Conservation (phyloP, 2,888 invertebrate genomes). For the Noctua comes region DNA sequence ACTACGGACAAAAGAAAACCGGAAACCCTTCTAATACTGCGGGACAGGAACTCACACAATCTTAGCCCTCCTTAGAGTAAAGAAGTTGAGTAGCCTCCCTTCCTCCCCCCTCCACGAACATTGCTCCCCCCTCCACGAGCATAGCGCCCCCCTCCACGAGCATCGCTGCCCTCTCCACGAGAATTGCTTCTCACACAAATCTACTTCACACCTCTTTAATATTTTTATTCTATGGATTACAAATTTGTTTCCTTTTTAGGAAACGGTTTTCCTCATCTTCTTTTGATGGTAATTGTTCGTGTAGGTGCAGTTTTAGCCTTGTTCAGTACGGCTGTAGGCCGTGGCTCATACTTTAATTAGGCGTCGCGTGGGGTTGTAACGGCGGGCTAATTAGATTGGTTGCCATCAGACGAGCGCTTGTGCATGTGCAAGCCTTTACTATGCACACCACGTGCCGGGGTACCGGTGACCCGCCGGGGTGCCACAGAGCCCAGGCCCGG, state of each 20-base stretch:
- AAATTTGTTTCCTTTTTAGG: conserved; percentile 9
- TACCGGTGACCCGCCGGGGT: background rate
- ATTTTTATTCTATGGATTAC: background rate
- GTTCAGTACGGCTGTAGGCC: background rate
- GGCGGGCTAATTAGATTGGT: conserved; percentile 58
- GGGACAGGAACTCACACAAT: background rate
- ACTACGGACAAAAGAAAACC: background rate
- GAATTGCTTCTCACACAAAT: background rate
- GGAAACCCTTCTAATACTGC: background rate
- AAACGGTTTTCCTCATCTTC: background rate
- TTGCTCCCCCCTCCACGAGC: background rate
- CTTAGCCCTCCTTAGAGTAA: background rate
- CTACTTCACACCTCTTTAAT: background rate
- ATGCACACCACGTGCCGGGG: conserved; percentile 20
- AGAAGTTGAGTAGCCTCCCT: background rate
- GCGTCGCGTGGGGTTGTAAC: conserved; percentile 41
- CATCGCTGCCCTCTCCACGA: too few species aligned
- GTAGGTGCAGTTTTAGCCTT: background rate
- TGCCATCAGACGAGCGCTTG: conserved; percentile 14
- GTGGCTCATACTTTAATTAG: conserved; percentile 61
- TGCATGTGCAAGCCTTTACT: background rate
- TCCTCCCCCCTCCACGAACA: background rate
- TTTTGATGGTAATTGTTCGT: background rate
- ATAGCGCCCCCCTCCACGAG: background rate
- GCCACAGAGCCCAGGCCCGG: background rate